These are phyloP conservation scores for Formica exsecta DNA, from an alignment of 1,140 invertebrate species.

Conservation along the genomic window DNA sequence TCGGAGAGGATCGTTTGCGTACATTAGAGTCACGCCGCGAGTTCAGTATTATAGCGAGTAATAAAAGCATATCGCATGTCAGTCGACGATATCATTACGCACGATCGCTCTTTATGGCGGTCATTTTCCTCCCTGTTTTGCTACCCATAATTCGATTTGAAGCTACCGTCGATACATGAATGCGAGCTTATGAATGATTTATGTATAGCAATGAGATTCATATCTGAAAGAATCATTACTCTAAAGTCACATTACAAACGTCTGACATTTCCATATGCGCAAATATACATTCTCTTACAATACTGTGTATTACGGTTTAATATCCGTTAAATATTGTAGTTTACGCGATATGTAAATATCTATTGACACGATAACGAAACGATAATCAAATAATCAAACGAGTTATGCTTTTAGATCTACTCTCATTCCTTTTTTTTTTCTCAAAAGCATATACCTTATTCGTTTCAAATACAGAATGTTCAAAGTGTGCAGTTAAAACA, in stretches of 20 bases:
- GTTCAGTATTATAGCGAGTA: constrained; percentile 35
- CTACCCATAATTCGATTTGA: constrained; percentile 49
- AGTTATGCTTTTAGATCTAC: background rate
- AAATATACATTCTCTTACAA: background rate
- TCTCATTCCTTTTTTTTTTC: background rate
- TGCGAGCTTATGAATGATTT: constrained; percentile 50
- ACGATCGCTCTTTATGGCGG: constrained; percentile 49
- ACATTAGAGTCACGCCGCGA: constrained; percentile 5
- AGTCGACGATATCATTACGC: constrained; percentile 55
- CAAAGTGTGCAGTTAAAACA: background rate
- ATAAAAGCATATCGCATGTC: constrained; percentile 51
- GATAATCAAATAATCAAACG: background rate
- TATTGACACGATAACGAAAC: background rate
- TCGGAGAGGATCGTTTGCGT: background rate
- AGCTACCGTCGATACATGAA: constrained; percentile 42
- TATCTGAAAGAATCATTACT: constrained; percentile 47
- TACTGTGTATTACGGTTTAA: too few species aligned
- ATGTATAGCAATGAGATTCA: constrained; percentile 12
- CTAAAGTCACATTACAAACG: constrained; percentile 14
- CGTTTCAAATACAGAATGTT: background rate
- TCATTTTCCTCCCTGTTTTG: constrained; percentile 56
- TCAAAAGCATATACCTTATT: background rate
- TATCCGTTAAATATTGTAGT: background rate
- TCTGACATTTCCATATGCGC: background rate
- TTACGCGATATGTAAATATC: background rate